Conservation (phyloP, 2,888 invertebrate genomes). For the Diachrysia chrysitis region DNA sequence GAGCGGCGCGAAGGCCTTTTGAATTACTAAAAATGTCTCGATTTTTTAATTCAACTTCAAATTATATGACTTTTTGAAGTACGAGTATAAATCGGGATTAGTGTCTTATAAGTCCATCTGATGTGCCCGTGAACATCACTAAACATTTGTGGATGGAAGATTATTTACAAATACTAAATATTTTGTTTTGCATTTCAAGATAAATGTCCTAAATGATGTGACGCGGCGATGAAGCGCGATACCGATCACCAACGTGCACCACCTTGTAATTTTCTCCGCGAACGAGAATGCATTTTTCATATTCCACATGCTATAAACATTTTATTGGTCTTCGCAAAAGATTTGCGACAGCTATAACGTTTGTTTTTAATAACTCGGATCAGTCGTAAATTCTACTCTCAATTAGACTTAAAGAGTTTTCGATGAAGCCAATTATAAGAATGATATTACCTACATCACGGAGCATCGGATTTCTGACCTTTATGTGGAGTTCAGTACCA, state of each 20-base stretch:
- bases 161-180: slow-evolving; percentile 71
- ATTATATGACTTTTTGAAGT: slow-evolving; percentile 81
- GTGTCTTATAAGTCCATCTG: slow-evolving; percentile 78
- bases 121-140: slow-evolving; percentile 76
- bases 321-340: slow-evolving; percentile 40
- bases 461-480: slow-evolving; percentile 82
- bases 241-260: slow-evolving; percentile 71
- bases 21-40: slow-evolving; percentile 78
- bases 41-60: slow-evolving; percentile 82
- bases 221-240: slow-evolving; percentile 79
- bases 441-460: slow-evolving; percentile 69
- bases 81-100: slow-evolving; percentile 82
- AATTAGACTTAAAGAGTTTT: slow-evolving; percentile 63
- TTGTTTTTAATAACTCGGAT: slow-evolving; percentile 60
- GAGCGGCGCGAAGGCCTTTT: slow-evolving; percentile 66
- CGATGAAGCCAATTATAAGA: slow-evolving; percentile 70
- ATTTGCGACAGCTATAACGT: slow-evolving; percentile 54
- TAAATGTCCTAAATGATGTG: slow-evolving; percentile 59
- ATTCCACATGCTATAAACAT: slow-evolving; percentile 38
- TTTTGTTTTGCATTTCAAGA: slow-evolving; percentile 49
- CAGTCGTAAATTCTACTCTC: slow-evolving; percentile 61
- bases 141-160: slow-evolving; percentile 81
- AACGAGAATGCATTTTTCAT: slow-evolving; percentile 54
- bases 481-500: slow-evolving; percentile 85
- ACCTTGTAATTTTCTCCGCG: slow-evolving; percentile 62